These are phyloP conservation scores for Amniataba percoides DNA, from an alignment of 2,797 vertebrate species.

Conservation along the genomic window DNA sequence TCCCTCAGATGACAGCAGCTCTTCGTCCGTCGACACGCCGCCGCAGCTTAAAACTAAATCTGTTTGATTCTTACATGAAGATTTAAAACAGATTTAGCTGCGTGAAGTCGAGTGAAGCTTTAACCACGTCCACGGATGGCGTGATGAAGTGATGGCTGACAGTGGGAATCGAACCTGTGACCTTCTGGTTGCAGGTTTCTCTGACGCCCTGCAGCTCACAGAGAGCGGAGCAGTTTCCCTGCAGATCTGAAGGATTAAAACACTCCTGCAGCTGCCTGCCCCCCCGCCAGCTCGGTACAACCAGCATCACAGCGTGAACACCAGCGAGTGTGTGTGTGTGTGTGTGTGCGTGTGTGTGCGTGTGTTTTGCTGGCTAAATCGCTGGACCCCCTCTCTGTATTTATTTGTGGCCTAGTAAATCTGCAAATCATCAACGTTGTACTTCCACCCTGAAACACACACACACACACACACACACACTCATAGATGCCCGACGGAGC, in stretches of 20 bases:
- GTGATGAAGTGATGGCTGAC: background rate
- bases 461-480: slow-evolving; percentile 17
- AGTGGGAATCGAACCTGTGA: slow-evolving; percentile 34
- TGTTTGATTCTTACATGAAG: no score
- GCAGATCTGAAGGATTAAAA: slow-evolving; percentile 48
- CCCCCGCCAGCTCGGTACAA: slow-evolving; percentile 32
- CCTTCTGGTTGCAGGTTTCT: slow-evolving; percentile 9
- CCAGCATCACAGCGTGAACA: slow-evolving; percentile 25
- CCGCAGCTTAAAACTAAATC: no score
- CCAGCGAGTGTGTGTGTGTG: slow-evolving; percentile 1
- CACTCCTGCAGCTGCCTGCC: slow-evolving; percentile 40
- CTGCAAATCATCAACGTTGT: slow-evolving; percentile 25
- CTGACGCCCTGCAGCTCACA: slow-evolving; percentile 9
- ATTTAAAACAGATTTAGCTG: no score
- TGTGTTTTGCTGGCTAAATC: slow-evolving; percentile 10
- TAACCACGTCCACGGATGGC: background rate
- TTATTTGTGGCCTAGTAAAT: slow-evolving; percentile 46
- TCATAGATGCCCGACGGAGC: slow-evolving; percentile 17
- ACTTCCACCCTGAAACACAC: background rate
- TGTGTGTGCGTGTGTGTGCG: slow-evolving; percentile 24
- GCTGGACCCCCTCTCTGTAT: slow-evolving; percentile 8
- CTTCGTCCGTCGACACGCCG: no score
- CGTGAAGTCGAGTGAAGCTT: background rate
- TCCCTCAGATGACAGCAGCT: no score
- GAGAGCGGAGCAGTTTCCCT: slow-evolving; percentile 13